Evolutionary conservation across 2,888 invertebrate genomes (phyloP), one percentile per base, ranked within the genome.

Genomic region (Eupithecia tripunctaria): DNA sequence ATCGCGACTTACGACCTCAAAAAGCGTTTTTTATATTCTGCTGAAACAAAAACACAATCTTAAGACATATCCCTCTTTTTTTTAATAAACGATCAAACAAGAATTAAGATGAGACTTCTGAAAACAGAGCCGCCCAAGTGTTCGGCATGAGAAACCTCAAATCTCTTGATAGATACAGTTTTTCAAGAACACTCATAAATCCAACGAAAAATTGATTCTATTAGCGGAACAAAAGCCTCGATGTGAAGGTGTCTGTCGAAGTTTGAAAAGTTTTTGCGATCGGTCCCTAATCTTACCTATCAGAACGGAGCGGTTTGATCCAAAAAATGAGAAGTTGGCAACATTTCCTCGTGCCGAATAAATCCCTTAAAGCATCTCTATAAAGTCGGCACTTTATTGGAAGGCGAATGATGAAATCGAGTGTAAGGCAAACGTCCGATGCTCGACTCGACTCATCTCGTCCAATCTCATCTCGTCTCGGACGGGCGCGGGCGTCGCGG

Each of bases 331-430:
- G 21, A 59, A 60, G 41, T 41, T 65, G 65, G 71, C 51, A 68
- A n/a, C 29, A 32, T 18, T 47, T 47, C 15, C 27, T 70, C 47
- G 56, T 29, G 38, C 64, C 68, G 68, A 70, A 70, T 68, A 68
- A 71, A 71, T 74, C 74, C 71, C 21, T 43, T 59, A 66, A 74
- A 68, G 70, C 65, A 59, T 65, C 63, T 32, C 74, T 71, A 71
- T 74, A 77, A 77, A 72, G 68, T 67, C 56, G 66, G 18, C 71
- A 72, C 66, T 77, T 72, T 79, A 78, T 78, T 73, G 77, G 70
- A 65, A 62, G 67, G 64, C 76, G 71, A 73, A 72, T 74, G 76
- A 78, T 72, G 76, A 76, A 78, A 78, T 78, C 77, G 75, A 77
- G 77, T 75, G 76, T 75, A 75, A 72, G 69, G 72, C 73, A 64